Evolutionary conservation across 2,113 vertebrate genomes (phyloP).

Genomic region (Protomyctophum bolini): DNA sequence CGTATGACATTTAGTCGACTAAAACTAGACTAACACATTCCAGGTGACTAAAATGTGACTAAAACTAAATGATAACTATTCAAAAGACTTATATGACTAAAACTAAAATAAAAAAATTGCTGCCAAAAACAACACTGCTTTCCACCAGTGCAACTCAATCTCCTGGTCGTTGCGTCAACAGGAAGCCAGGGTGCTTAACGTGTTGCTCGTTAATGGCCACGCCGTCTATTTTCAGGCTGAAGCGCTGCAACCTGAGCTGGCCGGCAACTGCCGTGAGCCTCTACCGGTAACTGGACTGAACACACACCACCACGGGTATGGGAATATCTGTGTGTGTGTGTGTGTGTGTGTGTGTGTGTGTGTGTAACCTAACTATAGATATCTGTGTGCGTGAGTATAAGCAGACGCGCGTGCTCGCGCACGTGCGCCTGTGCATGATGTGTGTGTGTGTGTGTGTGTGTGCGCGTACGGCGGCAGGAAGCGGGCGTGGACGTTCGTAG

Average conservation of each 20-base stretch:
- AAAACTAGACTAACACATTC: no score
- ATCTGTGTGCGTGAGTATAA: constrained; percentile 27
- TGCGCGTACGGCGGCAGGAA: constrained; percentile 63
- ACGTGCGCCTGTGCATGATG: no score
- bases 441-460: no score
- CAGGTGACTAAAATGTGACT: no score
- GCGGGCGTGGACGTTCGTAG: constrained; percentile 61
- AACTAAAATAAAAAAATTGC: not conserved
- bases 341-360: constrained; percentile 36
- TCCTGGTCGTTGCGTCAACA: constrained; percentile 47
- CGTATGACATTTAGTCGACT: no score
- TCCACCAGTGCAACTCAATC: constrained; percentile 19
- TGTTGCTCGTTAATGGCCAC: constrained; percentile 58
- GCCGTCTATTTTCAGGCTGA: constrained; percentile 69
- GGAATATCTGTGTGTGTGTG: not conserved
- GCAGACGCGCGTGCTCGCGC: not conserved
- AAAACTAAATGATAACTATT: no score
- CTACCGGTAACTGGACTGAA: constrained; percentile 18
- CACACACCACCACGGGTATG: constrained; percentile 4
- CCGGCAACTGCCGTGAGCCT: constrained; percentile 62
- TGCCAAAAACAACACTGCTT: no score
- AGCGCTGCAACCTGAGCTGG: constrained; percentile 63
- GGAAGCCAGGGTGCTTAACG: constrained; percentile 57
- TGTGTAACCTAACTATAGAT: constrained; percentile 12
- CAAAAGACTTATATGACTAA: no score